Evolutionary conservation across 2,797 vertebrate genomes (phyloP), one percentile per base, ranked within the genome.

Genomic region (Acridotheres tristis): DNA sequence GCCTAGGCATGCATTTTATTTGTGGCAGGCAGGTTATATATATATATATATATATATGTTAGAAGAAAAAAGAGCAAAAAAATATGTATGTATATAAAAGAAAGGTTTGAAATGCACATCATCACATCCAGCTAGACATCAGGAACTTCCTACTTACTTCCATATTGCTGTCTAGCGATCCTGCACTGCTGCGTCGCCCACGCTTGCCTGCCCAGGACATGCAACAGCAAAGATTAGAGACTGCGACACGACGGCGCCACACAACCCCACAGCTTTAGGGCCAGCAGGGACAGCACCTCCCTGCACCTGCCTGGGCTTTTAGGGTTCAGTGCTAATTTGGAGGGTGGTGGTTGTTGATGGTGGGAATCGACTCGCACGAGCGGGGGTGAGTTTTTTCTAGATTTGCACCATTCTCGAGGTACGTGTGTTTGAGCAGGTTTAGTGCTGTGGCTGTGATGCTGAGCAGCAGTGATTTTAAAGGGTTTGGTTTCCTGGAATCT

Each of bases 151-250:
- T 98, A 99, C 99, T 99, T 99, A 99, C 99, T 99, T 99, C 99
- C 98, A 99, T 99, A 99, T 99, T 99, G 99, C 99, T 99, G 99
- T 99, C 99, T 99, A 99, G 99, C 97, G 99, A 99, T 99, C 99
- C 99, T 98, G 99, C 99, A 99, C 99, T 99, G 99, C 99, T 99
- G 98, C 99, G 99, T 92, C 99, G 98, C 98, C 99, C 99, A 97
- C 99, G 99, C 98, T 99, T 99, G 98, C 99, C 99, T 99, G 99
- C 98, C 98, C 99, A 98, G 99, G 98, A 99, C 99, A 99, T 98
- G 99, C 98, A 98, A 99, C 98, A 99, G 98, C 98, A 99, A 96
- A 99, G 98, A 98, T 99, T 99, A 99, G 99, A 99, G 98, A 98
- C 87, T 87, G 85, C 59, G 40, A 90, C 80, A 84, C 80, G 47